phyloP scores from a whole-genome alignment of 2,113 vertebrate species.

The Oreotragus oreotragus region DNA sequence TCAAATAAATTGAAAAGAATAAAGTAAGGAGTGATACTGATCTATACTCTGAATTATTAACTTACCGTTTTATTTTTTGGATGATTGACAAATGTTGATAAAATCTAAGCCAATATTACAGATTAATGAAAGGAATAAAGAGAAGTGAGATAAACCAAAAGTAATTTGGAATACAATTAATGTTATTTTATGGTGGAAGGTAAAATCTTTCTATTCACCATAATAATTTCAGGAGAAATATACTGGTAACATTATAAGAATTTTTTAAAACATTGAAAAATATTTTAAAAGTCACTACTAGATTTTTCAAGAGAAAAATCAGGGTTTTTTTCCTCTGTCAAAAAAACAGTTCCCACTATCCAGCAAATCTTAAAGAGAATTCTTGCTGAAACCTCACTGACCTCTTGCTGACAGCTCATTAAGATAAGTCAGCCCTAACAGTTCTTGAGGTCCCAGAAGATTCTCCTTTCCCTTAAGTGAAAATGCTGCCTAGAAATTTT shows the following conservation, averaged over 20 bases:
- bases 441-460: not conserved
- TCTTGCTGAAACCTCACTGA: not conserved
- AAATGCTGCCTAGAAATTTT: not conserved
- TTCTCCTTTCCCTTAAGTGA: not conserved
- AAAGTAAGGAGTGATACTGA: not conserved
- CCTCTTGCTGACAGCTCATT: not conserved
- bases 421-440: conserved; percentile 4
- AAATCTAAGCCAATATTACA: not conserved
- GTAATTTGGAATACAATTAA: not conserved
- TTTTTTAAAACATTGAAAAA: not conserved
- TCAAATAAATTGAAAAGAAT: conserved; percentile 2
- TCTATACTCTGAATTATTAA: not conserved
- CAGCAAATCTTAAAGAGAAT: not conserved
- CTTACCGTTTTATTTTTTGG: not conserved
- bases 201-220: not conserved
- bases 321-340: not conserved
- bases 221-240: not conserved
- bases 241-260: not conserved
- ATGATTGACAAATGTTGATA: not conserved
- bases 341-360: not conserved
- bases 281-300: not conserved
- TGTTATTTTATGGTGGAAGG: not conserved
- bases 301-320: not conserved
- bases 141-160: not conserved
- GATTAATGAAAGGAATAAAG: not conserved